phyloP scores from a whole-genome alignment of 35 echinoderm and acorn worm species.

The Lytechinus pictus region DNA sequence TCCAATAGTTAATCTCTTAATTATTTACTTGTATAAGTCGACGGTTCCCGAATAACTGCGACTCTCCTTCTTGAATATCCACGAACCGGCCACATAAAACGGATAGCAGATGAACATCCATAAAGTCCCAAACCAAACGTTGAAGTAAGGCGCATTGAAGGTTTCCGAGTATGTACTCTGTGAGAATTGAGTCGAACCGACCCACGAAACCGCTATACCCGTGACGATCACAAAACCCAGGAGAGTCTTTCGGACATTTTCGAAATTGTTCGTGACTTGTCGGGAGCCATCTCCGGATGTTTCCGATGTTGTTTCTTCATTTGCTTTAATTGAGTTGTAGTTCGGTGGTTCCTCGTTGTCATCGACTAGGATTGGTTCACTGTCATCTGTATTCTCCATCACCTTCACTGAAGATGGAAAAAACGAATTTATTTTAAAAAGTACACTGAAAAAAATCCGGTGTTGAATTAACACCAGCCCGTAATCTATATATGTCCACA shows the following conservation, averaged over 20 bases:
- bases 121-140: slow-evolving; percentile 85
- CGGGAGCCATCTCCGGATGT: background rate
- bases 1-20: too few species aligned
- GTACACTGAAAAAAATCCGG: background rate
- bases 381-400: background rate
- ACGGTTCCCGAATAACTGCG: slow-evolving; percentile 64
- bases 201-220: slow-evolving; percentile 89
- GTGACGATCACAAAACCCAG: slow-evolving; percentile 80
- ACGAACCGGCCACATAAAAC: slow-evolving; percentile 66
- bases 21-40: slow-evolving; percentile 65
- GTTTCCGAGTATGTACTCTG: slow-evolving; percentile 87
- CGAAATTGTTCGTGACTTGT: slow-evolving; percentile 49
- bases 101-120: slow-evolving; percentile 99
- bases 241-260: slow-evolving; percentile 66
- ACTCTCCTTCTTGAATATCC: slow-evolving; percentile 60
- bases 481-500: too few species aligned
- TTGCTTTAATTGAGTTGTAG: background rate
- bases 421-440: background rate
- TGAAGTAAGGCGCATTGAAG: slow-evolving; percentile 87
- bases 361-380: background rate
- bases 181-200: slow-evolving; percentile 89
- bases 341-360: slow-evolving; percentile 3
- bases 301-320: background rate
- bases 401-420: background rate
- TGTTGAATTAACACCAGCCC: too few species aligned